Conservation (phyloP, 2,888 invertebrate genomes). For the Nephrotoma guestfalica region DNA sequence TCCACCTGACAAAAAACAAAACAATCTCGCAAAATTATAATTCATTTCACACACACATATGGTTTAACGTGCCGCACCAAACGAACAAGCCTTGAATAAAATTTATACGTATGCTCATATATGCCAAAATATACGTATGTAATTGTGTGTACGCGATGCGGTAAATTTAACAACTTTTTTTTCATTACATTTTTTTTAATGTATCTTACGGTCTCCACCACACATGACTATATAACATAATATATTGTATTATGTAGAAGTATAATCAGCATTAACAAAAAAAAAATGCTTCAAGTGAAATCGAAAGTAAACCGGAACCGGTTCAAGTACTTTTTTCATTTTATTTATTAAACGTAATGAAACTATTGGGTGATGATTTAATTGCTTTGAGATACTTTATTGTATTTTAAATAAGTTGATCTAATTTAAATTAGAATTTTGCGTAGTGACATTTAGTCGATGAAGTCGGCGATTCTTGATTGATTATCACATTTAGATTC, state of each 20-base stretch:
- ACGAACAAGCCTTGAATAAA: not conserved
- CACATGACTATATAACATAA: not conserved
- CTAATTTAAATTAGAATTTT: too few relatives aligned
- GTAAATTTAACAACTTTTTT: not conserved
- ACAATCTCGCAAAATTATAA: not conserved
- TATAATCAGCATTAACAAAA: not conserved
- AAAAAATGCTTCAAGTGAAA: not conserved
- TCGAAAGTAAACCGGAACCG: slow-evolving; percentile 5
- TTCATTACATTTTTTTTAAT: not conserved
- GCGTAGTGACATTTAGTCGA: too few relatives aligned
- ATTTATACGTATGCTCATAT: not conserved
- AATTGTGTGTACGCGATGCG: not conserved
- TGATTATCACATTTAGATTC: too few relatives aligned
- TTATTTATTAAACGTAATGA: not conserved
- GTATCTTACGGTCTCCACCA: not conserved
- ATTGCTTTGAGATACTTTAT: not conserved
- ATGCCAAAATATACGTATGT: not conserved
- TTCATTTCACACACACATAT: not conserved
- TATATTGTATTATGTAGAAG: not conserved
- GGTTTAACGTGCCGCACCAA: not conserved
- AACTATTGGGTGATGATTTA: not conserved
- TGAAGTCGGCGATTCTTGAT: too few relatives aligned
- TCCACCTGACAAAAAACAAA: not conserved
- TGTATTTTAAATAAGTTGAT: too few relatives aligned
- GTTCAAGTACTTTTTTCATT: not conserved